Evolutionary conservation across 2,797 vertebrate species (phyloP).

Genomic region (Alca torda): DNA sequence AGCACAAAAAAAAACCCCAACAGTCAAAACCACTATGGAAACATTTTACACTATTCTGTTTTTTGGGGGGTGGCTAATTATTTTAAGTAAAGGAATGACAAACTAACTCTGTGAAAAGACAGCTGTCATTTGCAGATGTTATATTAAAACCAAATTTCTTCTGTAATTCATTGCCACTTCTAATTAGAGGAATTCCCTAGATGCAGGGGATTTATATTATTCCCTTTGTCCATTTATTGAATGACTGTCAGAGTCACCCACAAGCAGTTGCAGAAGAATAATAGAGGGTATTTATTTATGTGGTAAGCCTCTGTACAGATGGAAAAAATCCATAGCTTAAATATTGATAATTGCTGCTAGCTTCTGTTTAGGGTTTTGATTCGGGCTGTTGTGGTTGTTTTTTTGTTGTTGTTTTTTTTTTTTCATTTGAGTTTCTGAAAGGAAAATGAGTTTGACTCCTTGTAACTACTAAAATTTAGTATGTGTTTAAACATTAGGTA

Average conservation of each 20-base stretch:
- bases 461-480: background rate
- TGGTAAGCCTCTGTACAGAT: constrained; percentile 72
- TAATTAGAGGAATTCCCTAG: constrained; percentile 79
- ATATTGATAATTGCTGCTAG: constrained; percentile 80
- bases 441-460: background rate
- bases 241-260: constrained; percentile 71
- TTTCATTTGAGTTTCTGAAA: constrained; percentile 64
- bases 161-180: constrained; percentile 72
- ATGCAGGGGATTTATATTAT: constrained; percentile 75
- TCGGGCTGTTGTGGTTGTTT: background rate
- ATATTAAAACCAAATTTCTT: constrained; percentile 74
- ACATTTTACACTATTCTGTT: background rate
- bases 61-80: background rate
- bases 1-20: background rate
- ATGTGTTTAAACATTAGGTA: background rate
- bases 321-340: constrained; percentile 80
- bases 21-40: background rate
- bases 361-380: constrained; percentile 70
- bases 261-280: constrained; percentile 70
- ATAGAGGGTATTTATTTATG: constrained; percentile 83
- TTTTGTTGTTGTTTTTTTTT: background rate
- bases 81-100: constrained; percentile 69
- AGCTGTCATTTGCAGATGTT: constrained; percentile 74
- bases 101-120: constrained; percentile 47
- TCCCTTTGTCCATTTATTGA: constrained; percentile 74